These are phyloP conservation scores for Hirtodrosophila duncani DNA, from an alignment of 2,888 invertebrate species.

Conservation along the genomic window DNA sequence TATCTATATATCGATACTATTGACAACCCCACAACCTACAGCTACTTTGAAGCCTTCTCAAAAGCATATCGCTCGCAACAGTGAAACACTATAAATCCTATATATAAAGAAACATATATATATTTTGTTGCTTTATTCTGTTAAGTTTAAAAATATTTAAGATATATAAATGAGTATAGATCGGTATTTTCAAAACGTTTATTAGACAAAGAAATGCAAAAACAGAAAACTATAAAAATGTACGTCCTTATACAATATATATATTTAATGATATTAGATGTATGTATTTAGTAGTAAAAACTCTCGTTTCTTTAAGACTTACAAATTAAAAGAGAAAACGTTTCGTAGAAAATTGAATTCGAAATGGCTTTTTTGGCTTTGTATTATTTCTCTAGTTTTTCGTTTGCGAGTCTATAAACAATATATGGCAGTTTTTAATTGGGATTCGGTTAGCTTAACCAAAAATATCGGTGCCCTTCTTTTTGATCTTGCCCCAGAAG, in stretches of 20 bases:
- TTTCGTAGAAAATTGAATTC: constrained; percentile 41
- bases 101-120: neutral
- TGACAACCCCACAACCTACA: neutral
- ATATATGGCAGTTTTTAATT: constrained; percentile 44
- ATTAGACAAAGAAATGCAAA: constrained; percentile 45
- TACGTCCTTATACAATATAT: constrained; percentile 43
- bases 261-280: constrained; percentile 3
- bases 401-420: constrained; percentile 16
- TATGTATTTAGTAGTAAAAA: constrained; percentile 34
- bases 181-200: constrained; percentile 56
- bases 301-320: constrained; percentile 39
- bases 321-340: constrained; percentile 53
- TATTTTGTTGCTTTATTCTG: constrained; percentile 8
- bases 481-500: constrained; percentile 61
- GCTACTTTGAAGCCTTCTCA: neutral
- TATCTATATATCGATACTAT: too few species aligned
- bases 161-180: too few species aligned
- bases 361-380: constrained; percentile 4
- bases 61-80: constrained; percentile 14
- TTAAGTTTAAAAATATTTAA: too few species aligned
- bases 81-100: constrained; percentile 1
- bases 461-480: constrained; percentile 56
- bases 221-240: constrained; percentile 25
- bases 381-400: constrained; percentile 12
- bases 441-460: constrained; percentile 30